Conservation (phyloP, 1,140 invertebrate genomes). For the Gerris buenoi region DNA sequence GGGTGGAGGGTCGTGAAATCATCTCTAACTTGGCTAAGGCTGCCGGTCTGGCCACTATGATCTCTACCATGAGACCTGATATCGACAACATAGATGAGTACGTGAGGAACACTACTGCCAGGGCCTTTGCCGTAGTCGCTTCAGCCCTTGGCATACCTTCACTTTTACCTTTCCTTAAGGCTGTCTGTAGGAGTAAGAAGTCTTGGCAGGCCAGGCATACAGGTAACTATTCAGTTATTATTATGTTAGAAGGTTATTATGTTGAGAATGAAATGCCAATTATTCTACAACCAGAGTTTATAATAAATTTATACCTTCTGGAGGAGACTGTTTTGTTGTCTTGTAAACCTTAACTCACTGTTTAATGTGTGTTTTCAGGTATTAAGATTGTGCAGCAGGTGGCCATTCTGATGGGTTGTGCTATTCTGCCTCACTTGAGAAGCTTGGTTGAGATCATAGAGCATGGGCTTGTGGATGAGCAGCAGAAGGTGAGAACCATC, state of each 20-base stretch:
- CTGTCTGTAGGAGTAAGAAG: slow-evolving; percentile 97
- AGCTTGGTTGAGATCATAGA: slow-evolving; percentile 98
- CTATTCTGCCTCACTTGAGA: slow-evolving; percentile 95
- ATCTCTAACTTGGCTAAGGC: slow-evolving; percentile 99
- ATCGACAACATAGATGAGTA: slow-evolving; percentile 99
- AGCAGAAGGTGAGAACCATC: slow-evolving; percentile 88
- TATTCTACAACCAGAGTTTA: too few species aligned
- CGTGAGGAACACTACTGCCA: slow-evolving; percentile 94
- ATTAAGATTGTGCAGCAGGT: slow-evolving; percentile 99
- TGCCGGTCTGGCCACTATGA: slow-evolving; percentile 99
- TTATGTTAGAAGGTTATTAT: too few species aligned
- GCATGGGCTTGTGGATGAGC: slow-evolving; percentile 79
- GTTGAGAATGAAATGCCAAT: too few species aligned
- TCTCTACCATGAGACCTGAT: slow-evolving; percentile 99
- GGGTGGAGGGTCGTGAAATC: slow-evolving; percentile 97
- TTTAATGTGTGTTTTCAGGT: slow-evolving; percentile 29
- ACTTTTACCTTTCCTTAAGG: slow-evolving; percentile 93
- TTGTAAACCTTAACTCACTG: too few species aligned
- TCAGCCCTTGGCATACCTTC: slow-evolving; percentile 97
- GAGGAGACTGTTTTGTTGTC: too few species aligned
- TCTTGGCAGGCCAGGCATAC: slow-evolving; percentile 99
- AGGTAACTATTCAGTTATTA: too few species aligned
- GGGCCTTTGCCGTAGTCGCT: slow-evolving; percentile 98
- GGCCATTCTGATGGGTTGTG: slow-evolving; percentile 98
- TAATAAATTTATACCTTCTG: too few species aligned